Evolutionary conservation across 2,888 invertebrate genomes (phyloP), one percentile per base, ranked within the genome.

Genomic region (Zaprionus obscuricornis): DNA sequence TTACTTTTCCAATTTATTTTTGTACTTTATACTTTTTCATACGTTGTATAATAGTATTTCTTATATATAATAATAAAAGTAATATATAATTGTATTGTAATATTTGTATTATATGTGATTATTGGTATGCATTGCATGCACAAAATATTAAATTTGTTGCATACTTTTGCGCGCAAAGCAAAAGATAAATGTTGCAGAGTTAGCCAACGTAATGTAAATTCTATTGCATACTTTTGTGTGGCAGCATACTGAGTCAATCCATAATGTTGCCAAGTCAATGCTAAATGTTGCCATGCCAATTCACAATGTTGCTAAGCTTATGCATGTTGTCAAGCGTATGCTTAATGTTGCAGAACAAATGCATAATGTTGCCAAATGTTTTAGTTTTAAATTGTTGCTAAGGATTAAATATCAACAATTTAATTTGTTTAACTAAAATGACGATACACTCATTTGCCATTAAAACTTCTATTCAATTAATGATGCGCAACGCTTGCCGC

Each of bases 1-100:
- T 66, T 74, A 52, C n/a, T n/a, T 56, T 77, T 40, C 31, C 66
- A 47, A 60, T 75, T 73, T 75, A 73, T 73, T 78, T 77, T 78
- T 65, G 57, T 72, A 57, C 37, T 57, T 66, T 49, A 26, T 69
- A 50, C 40, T 50, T 69, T 65, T 66, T 68, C 40, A 47, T 65
- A 65, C 54, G 64, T 58, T 70, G 49, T 66, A 34, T 43, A 52
- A 36, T 26, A 49, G 39, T 49, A 29, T 60, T 63, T 37, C 55
- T 20, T 54, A 63, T 17, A 14, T 43, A 20, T 56, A 27, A 1
- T 8, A 51, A 40, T 64, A 46, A 52, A 40, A 26, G 40, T 47
- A 62, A 50, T 51, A 71, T 50, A 51, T 52, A n/a, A 34, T 18
- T 10, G 34, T 51, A 33, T 51, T 10, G 26, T 47, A 39, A 42